Percentiles rank a stretch among this genome's conserved stretches.
phyloP scores from a whole-genome alignment of 1,140 invertebrate genomes.

The Bradysia coprophila region DNA sequence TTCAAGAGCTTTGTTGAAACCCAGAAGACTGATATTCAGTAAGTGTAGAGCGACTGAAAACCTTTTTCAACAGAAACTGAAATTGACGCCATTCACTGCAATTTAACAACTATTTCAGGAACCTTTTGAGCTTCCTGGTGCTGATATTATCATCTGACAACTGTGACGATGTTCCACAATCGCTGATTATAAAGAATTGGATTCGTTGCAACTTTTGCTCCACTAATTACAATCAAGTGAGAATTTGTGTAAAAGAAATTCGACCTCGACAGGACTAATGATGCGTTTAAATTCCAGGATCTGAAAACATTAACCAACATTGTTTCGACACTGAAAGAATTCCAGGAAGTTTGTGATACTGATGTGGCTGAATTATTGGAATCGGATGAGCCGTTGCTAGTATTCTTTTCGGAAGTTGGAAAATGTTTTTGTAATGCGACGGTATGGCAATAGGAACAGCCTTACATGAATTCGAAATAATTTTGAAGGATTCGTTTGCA shows the following conservation, averaged over 20 bases:
- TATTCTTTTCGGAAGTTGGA: constrained; percentile 16
- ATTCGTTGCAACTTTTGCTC: constrained; percentile 5
- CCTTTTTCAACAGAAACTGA: no score
- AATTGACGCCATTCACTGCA: no score
- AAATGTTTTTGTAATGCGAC: constrained; percentile 6
- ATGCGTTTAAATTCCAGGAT: constrained; percentile 4
- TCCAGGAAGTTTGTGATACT: constrained; percentile 6
- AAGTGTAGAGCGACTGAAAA: no score
- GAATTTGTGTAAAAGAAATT: not conserved
- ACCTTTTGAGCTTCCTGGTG: constrained; percentile 14
- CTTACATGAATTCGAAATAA: no score
- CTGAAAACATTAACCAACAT: constrained; percentile 8
- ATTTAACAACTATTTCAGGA: no score
- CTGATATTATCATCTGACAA: constrained; percentile 7
- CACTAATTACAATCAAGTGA: not conserved
- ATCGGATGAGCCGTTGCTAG: constrained; percentile 16
- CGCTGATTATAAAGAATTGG: constrained; percentile 15
- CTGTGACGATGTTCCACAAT: constrained; percentile 1
- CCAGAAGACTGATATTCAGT: constrained; percentile 10
- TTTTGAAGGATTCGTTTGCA: no score
- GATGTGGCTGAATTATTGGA: constrained; percentile 7
- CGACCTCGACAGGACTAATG: no score
- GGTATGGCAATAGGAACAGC: no score
- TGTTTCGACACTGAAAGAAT: constrained; percentile 11
- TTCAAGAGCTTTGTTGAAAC: constrained; percentile 9